phyloP scores from a whole-genome alignment of 2,113 vertebrate genomes.

The Lophotis ruficrista region DNA sequence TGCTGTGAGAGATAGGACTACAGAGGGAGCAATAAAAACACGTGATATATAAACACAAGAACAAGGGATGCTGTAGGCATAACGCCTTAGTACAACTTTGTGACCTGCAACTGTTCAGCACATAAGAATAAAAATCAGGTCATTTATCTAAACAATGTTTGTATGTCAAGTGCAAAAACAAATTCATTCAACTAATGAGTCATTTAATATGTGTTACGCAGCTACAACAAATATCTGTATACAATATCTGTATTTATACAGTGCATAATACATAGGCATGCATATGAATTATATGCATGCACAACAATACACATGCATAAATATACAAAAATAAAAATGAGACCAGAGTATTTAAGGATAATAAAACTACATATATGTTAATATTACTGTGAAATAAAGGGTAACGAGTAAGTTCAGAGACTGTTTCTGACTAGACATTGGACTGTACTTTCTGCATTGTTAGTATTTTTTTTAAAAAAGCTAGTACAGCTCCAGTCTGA shows the following conservation, averaged over 20 bases:
- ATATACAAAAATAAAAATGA: neutral
- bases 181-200: neutral
- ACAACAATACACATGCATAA: neutral
- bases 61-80: neutral
- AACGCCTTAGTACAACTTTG: neutral
- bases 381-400: neutral
- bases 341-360: neutral
- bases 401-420: neutral
- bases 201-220: neutral
- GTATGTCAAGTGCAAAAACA: neutral
- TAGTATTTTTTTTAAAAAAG: neutral
- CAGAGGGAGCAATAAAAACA: neutral
- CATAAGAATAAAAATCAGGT: neutral
- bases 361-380: neutral
- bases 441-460: neutral
- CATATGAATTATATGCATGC: too few species aligned
- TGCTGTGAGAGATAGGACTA: neutral
- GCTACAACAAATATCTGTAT: neutral
- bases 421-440: neutral
- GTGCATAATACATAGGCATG: too few species aligned
- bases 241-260: neutral
- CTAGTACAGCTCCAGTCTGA: neutral
- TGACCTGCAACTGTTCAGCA: neutral
- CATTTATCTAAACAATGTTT: neutral
- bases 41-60: neutral